Conservation (phyloP, 2,888 invertebrate species). For the Acleris sparsana region DNA sequence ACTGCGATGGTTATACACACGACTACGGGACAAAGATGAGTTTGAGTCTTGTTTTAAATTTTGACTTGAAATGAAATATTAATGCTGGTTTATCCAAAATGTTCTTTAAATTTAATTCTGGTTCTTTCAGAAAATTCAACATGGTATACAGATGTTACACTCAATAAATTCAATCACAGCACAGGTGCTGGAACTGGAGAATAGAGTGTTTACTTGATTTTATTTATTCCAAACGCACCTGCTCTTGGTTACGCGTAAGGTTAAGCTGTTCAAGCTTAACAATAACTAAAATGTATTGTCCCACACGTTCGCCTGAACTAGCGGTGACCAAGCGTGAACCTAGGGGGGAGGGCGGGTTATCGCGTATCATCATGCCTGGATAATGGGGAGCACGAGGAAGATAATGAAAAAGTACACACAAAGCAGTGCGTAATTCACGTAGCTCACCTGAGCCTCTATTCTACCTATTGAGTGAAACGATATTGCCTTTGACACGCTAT, state of each 20-base stretch:
- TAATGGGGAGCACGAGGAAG: constrained; percentile 19
- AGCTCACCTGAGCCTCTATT: constrained; percentile 8
- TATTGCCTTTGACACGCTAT: too few relatives aligned
- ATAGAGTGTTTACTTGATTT: not conserved
- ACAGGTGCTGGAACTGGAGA: not conserved
- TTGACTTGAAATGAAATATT: too few relatives aligned
- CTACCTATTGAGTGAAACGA: too few relatives aligned
- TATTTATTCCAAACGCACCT: constrained; percentile 7
- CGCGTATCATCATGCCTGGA: constrained; percentile 31
- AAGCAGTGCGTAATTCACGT: constrained; percentile 25
- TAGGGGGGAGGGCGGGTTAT: not conserved
- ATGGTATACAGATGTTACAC: too few relatives aligned
- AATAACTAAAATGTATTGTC: constrained; percentile 24
- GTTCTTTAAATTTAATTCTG: too few relatives aligned
- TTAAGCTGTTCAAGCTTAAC: constrained; percentile 16
- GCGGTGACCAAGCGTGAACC: constrained; percentile 14
- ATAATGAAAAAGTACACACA: constrained; percentile 33
- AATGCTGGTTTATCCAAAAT: too few relatives aligned
- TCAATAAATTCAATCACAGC: too few relatives aligned
- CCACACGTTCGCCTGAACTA: constrained; percentile 6
- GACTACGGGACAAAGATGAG: too few relatives aligned
- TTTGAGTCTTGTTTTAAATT: too few relatives aligned
- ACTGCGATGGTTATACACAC: not conserved
- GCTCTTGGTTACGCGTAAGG: constrained; percentile 4
- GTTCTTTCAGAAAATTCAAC: too few relatives aligned